Percentiles rank a stretch among this genome's conserved stretches.
Evolutionary conservation across 2,888 invertebrate species (phyloP).

Genomic region (Zonitis immaculata): DNA sequence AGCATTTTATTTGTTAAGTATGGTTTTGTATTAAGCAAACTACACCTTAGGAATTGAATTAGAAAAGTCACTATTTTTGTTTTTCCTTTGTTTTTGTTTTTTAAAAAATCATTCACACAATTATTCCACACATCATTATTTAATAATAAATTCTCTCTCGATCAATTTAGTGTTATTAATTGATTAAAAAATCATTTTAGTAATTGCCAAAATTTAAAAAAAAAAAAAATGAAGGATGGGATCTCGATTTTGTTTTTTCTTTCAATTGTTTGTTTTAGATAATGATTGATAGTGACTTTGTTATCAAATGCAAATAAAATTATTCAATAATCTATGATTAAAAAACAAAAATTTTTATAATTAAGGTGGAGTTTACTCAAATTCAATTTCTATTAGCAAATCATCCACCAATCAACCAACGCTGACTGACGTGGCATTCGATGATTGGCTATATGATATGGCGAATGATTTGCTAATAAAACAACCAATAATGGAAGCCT

Average conservation of each 20-base stretch:
- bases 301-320: conserved; percentile 45
- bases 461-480: too few relatives aligned
- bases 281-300: conserved; percentile 24
- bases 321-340: conserved; percentile 19
- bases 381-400: not conserved
- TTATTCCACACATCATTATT: not conserved
- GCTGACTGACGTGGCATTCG: too few relatives aligned
- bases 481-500: too few relatives aligned
- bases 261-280: not conserved
- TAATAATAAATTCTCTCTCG: too few relatives aligned
- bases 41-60: conserved; percentile 47
- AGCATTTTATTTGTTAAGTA: conserved; percentile 22
- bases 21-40: conserved; percentile 48
- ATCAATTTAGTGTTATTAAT: conserved; percentile 19
- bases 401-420: too few relatives aligned
- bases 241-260: too few relatives aligned
- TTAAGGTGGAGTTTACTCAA: conserved; percentile 54
- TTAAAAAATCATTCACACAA: not conserved
- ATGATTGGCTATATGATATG: too few relatives aligned
- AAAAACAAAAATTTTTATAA: conserved; percentile 16
- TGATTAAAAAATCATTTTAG: conserved; percentile 19
- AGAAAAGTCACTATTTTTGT: conserved; percentile 18
- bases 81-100: not conserved
- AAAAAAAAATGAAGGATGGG: too few relatives aligned
- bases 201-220: too few relatives aligned